Base-by-base conservation (phyloP, 2,888 invertebrate species). In the Agonopterix arenella region DNA sequence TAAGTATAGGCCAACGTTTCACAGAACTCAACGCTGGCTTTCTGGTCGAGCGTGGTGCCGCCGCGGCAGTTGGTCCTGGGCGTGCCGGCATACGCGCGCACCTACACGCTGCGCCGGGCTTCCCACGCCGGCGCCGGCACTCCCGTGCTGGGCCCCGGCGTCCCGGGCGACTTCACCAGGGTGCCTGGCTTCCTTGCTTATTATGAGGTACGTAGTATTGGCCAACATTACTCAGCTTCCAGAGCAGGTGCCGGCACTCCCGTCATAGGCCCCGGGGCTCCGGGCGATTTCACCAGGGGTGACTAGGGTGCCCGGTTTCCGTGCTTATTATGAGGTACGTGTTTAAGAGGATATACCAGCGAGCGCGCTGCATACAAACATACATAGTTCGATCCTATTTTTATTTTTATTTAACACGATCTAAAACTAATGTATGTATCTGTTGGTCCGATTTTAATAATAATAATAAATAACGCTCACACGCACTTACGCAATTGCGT, bases 171-270 rank as follows among this genome's bases (percentile, higher is more conserved):
- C 37, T 93, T 85, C 66, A 95, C 95, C 0, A 79, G 91, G 48
- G 92, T 94, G 42, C 92, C 92, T 36, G 95, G 95, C 18, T 94
- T 95, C 72, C 80, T 95, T 47, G 93, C 95, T 0, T 95, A 93
- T 73, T 94, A 95, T 68, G 95, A 95, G 88, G 92, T 93, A 58
- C 28, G 28, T 28, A n/a, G n/a, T n/a, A n/a, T n/a, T n/a, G n/a
- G n/a, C n/a, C n/a, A n/a, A n/a, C n/a, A n/a, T n/a, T n/a, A n/a
- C n/a, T n/a, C n/a, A n/a, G 64, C 82, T 0, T 84, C 92, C 50
- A 65, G 79, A 2, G 66, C 76, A 0, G 91, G 89, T 0, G 72
- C 93, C 0, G 92, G 93, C 47, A 90, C 92, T 0, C 90, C 90
- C 16, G 80, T 92, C 0, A 81, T 90, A 18, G 93, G 94, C 0